A percentile compares a stretch with the other conserved stretches of the same genome.
Evolutionary conservation across 2,113 vertebrate genomes (phyloP).

Genomic region (Chamaetylas fuelleborni): DNA sequence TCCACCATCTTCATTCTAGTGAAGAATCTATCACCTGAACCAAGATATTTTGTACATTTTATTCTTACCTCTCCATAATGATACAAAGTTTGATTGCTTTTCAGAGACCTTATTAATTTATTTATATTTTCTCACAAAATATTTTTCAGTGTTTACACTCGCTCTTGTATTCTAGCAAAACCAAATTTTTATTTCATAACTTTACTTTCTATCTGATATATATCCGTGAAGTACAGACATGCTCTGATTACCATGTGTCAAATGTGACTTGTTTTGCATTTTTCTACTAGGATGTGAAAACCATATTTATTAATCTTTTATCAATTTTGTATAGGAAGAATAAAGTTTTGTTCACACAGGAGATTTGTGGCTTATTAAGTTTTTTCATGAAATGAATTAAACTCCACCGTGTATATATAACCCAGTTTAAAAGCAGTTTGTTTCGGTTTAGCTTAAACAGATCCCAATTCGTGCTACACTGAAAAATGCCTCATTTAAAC

Average conservation of each 20-base stretch:
- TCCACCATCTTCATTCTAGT: not conserved
- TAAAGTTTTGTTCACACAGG: not conserved
- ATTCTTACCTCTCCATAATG: not conserved
- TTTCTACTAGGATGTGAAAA: not conserved
- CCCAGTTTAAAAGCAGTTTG: not conserved
- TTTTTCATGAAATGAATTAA: not conserved
- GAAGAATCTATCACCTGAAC: not conserved
- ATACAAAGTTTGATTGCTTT: not conserved
- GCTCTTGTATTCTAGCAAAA: not conserved
- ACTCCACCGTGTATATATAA: not conserved
- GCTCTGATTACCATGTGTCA: not conserved
- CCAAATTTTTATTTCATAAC: not conserved
- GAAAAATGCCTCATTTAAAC: conserved; percentile 28
- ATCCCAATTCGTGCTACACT: not conserved
- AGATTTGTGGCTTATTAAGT: not conserved
- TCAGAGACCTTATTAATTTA: not conserved
- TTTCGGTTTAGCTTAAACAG: conserved; percentile 32
- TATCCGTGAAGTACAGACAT: not conserved
- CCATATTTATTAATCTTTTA: not conserved
- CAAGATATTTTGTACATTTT: not conserved
- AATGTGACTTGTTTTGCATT: not conserved
- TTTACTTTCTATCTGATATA: not conserved
- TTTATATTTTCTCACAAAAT: not conserved
- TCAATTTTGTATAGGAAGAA: not conserved
- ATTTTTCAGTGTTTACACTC: not conserved